A percentile compares a stretch with the other conserved stretches of the same genome.
These are phyloP conservation scores for Ormia ochracea DNA, from an alignment of 2,888 invertebrate species.

Conservation along the genomic window DNA sequence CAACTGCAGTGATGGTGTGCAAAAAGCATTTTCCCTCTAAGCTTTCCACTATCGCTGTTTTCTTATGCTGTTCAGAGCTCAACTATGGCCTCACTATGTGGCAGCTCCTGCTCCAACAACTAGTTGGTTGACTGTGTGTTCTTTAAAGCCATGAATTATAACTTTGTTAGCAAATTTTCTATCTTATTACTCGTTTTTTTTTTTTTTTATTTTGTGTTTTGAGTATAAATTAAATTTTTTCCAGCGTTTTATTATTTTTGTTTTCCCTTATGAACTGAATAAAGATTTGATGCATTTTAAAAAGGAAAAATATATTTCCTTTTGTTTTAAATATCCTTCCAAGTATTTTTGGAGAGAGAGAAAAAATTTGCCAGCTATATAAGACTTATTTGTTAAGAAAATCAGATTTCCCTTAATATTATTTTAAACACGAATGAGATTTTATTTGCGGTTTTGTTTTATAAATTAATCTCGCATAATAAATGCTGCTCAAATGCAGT, in stretches of 20 bases:
- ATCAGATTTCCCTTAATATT: constrained; percentile 24
- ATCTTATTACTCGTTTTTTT: constrained; percentile 10
- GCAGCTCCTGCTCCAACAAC: constrained; percentile 7
- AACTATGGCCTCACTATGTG: neutral
- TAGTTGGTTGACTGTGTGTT: constrained; percentile 40
- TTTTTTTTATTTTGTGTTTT: too few relatives aligned
- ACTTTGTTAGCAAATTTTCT: constrained; percentile 54
- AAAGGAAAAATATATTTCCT: constrained; percentile 27
- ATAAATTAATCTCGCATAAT: neutral
- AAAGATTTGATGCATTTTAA: constrained; percentile 34
- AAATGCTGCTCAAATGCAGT: neutral
- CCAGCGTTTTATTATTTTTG: constrained; percentile 31
- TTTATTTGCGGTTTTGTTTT: constrained; percentile 1
- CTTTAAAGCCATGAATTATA: constrained; percentile 60
- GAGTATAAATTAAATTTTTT: constrained; percentile 49
- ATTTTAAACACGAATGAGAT: constrained; percentile 31
- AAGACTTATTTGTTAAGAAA: constrained; percentile 6
- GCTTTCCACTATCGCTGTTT: neutral
- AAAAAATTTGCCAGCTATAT: constrained; percentile 24
- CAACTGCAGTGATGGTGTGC: neutral
- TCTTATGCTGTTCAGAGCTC: neutral
- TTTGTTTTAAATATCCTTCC: constrained; percentile 30
- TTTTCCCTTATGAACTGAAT: constrained; percentile 14
- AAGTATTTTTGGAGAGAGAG: neutral
- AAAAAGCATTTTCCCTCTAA: neutral